Conservation (phyloP, 2,888 invertebrate genomes). For the Eulithis testata region DNA sequence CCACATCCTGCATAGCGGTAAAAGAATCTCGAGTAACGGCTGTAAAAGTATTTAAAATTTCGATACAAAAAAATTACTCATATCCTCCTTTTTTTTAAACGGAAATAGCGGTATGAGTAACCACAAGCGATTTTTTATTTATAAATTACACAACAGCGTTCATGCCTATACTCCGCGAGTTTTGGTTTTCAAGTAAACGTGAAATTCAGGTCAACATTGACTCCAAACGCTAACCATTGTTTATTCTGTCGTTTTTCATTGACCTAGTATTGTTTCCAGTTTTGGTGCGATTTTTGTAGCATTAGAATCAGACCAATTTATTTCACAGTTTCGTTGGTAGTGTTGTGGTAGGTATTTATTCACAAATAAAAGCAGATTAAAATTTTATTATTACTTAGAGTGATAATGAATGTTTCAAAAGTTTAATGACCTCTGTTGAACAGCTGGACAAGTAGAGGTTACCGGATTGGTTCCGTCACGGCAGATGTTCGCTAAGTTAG, state of each 20-base stretch:
- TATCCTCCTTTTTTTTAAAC: constrained; percentile 1
- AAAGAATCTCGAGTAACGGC: too few relatives aligned
- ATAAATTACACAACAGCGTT: constrained; percentile 10
- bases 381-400: background rate
- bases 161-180: constrained; percentile 16
- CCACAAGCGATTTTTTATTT: constrained; percentile 12
- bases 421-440: constrained; percentile 1
- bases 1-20: too few relatives aligned
- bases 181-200: constrained; percentile 41
- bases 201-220: constrained; percentile 42
- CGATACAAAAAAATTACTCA: background rate
- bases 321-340: background rate
- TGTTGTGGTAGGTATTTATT: background rate
- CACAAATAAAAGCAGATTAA: background rate
- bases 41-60: background rate
- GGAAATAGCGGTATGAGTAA: background rate
- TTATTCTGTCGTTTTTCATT: constrained; percentile 27
- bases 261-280: constrained; percentile 29
- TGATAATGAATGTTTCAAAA: background rate
- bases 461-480: background rate
- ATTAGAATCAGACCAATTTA: background rate
- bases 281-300: constrained; percentile 15
- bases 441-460: constrained; percentile 3
- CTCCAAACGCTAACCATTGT: constrained; percentile 32
- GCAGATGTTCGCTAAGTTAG: background rate